Evolutionary conservation across 2,797 vertebrate species (phyloP).

Genomic region (Perodicticus potto): DNA sequence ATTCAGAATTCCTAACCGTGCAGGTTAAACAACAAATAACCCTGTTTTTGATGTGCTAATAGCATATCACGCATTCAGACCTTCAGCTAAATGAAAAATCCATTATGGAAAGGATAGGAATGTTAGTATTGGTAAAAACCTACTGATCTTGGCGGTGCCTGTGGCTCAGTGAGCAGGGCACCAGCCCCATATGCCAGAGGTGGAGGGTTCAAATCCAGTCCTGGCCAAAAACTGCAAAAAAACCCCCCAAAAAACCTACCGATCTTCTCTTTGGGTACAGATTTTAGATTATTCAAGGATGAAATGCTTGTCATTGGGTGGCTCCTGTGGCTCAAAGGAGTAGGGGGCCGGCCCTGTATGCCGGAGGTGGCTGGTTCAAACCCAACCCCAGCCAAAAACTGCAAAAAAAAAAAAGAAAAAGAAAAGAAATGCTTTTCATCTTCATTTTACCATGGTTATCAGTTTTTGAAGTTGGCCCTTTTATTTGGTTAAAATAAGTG

Average conservation of each 20-base stretch:
- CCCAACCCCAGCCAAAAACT: too few relatives aligned
- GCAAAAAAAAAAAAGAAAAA: too few relatives aligned
- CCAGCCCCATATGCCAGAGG: too few relatives aligned
- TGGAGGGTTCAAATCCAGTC: too few relatives aligned
- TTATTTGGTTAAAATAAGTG: background rate
- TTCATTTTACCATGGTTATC: background rate
- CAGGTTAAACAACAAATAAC: constrained; percentile 34
- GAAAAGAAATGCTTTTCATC: background rate
- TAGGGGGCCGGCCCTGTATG: too few relatives aligned
- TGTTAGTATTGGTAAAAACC: background rate
- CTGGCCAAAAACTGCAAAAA: too few relatives aligned
- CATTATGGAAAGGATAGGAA: constrained; percentile 18
- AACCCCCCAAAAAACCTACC: background rate
- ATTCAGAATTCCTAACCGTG: background rate
- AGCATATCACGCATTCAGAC: background rate
- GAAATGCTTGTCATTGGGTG: background rate
- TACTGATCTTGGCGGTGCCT: too few relatives aligned
- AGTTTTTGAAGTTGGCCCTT: background rate
- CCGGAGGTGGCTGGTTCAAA: too few relatives aligned
- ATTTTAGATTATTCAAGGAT: background rate
- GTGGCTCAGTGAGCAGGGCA: too few relatives aligned
- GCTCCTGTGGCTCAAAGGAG: too few relatives aligned
- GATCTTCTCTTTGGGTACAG: background rate
- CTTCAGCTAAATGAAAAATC: constrained; percentile 58
- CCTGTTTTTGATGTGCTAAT: constrained; percentile 38